Evolutionary conservation across 1,140 invertebrate genomes (phyloP).

Genomic region (Orchestia grillus): DNA sequence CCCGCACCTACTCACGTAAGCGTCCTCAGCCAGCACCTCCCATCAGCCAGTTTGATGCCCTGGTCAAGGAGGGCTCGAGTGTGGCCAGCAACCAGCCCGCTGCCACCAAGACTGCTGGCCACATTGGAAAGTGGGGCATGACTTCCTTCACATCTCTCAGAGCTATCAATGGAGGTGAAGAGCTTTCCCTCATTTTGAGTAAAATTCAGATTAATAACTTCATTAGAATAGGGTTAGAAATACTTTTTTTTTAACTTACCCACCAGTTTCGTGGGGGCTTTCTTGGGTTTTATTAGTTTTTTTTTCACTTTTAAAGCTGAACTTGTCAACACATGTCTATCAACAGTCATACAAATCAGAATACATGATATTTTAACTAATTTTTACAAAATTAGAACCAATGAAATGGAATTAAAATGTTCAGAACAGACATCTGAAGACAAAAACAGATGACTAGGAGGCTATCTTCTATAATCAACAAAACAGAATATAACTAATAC

Average conservation of each 20-base stretch:
- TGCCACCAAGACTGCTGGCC: slow-evolving; percentile 85
- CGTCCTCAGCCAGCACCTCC: slow-evolving; percentile 69
- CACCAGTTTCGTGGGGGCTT: neutral
- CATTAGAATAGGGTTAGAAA: neutral
- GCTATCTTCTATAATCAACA: too few relatives aligned
- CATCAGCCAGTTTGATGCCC: slow-evolving; percentile 81
- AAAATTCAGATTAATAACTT: neutral
- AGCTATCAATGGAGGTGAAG: slow-evolving; percentile 78
- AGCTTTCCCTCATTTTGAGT: too few relatives aligned
- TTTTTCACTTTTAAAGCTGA: too few relatives aligned
- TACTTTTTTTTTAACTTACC: neutral
- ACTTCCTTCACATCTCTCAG: slow-evolving; percentile 92
- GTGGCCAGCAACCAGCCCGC: slow-evolving; percentile 86
- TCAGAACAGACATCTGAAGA: too few relatives aligned
- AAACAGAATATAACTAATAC: too few relatives aligned
- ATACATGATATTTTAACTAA: too few relatives aligned
- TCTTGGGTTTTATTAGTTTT: too few relatives aligned
- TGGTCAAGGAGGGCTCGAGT: slow-evolving; percentile 79
- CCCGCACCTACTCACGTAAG: slow-evolving; percentile 69
- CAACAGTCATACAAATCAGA: too few relatives aligned
- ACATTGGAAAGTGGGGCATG: slow-evolving; percentile 92
- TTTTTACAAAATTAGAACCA: too few relatives aligned
- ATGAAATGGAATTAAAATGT: too few relatives aligned
- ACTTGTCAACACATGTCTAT: too few relatives aligned
- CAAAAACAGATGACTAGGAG: too few relatives aligned